Base-by-base conservation (phyloP, 2,797 vertebrate genomes). In the Lagorchestes hirsutus region DNA sequence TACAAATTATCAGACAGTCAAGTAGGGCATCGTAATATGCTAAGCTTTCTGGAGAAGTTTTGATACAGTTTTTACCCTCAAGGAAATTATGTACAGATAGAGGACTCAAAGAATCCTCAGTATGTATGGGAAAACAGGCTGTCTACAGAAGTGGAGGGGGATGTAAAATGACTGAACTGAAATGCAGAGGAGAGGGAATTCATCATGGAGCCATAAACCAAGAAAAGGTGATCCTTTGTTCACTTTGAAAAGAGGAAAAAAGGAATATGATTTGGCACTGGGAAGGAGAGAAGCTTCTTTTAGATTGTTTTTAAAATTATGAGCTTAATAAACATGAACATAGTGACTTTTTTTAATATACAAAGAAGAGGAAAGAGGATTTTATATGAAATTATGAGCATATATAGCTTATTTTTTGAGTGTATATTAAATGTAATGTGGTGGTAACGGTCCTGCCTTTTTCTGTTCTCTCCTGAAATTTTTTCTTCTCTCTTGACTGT, bases 101-200 rank as follows among this genome's bases (percentile, higher is more conserved):
- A 28, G 22, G 92, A 93, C 93, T 92, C 5, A 93, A 90, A 90
- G 93, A 93, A 94, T 90, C 40, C 94, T 46, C 40, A 50, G 62
- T 90, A 62, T 54, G 94, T 5, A 1, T 40, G 94, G n/a, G 5
- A 1, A 62, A 87, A 31, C 2, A 40, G 4, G 29, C 24, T 67
- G 92, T 55, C 11, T 92, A 10, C 3, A 56, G 0, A 54, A 28
- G 0, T 58, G 56, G 92, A 1, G n/a, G 29, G 54, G 1, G 40
- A 6, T 92, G 4, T 40, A 18, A 58, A 87, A 52, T 91, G 14
- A 57, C 92, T 93, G 91, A 54, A 94, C 54, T 82, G 92, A 96
- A 90, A 58, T 0, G 90, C 4, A 13, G 40, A 87, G 27, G 46
- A 27, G 40, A 92, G 22, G 9, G 18, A 82, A 93, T 40, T 62